phyloP scores from a whole-genome alignment of 2,797 vertebrate genomes.

The Oreochromis grahami region DNA sequence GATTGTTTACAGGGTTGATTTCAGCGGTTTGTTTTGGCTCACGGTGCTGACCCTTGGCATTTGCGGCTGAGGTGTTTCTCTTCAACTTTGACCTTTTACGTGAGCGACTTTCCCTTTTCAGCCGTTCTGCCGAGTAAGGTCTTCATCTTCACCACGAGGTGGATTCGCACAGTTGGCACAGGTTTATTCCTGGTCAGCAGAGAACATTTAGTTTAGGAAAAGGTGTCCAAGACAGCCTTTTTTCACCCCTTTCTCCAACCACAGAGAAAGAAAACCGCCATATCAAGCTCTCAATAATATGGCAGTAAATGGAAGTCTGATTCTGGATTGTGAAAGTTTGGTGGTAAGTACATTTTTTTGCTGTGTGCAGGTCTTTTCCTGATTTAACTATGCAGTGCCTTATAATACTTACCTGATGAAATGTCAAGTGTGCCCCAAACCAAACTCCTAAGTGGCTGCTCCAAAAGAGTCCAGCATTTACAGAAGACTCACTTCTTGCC shows the following conservation, averaged over 20 bases:
- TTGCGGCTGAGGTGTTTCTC: slow-evolving; percentile 31
- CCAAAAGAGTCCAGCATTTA: background rate
- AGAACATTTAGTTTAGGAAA: slow-evolving; percentile 52
- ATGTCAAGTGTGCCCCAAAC: slow-evolving; percentile 22
- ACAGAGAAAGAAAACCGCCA: slow-evolving; percentile 2
- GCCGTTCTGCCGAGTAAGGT: slow-evolving; percentile 38
- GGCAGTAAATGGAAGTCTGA: background rate
- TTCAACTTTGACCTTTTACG: slow-evolving; percentile 54
- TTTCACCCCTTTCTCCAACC: background rate
- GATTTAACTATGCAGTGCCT: slow-evolving; percentile 26
- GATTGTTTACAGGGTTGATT: slow-evolving; percentile 52
- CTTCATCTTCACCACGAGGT: slow-evolving; percentile 40
- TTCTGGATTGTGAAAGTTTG: slow-evolving; percentile 6
- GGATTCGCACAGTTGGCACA: slow-evolving; percentile 36
- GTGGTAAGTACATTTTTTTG: background rate
- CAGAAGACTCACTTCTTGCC: slow-evolving; percentile 14
- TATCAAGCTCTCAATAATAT: slow-evolving; percentile 2
- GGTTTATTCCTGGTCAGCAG: slow-evolving; percentile 56
- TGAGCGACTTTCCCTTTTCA: slow-evolving; percentile 15
- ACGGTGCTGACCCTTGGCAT: slow-evolving; percentile 41
- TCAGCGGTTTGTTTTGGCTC: slow-evolving; percentile 58
- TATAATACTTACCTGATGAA: slow-evolving; percentile 41
- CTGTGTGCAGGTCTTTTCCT: slow-evolving; percentile 14
- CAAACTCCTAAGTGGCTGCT: slow-evolving; percentile 24
- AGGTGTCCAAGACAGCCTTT: slow-evolving; percentile 45